Evolutionary conservation across 1,140 invertebrate genomes (phyloP), one percentile per base, ranked within the genome.

Genomic region (Sesamia nonagrioides): DNA sequence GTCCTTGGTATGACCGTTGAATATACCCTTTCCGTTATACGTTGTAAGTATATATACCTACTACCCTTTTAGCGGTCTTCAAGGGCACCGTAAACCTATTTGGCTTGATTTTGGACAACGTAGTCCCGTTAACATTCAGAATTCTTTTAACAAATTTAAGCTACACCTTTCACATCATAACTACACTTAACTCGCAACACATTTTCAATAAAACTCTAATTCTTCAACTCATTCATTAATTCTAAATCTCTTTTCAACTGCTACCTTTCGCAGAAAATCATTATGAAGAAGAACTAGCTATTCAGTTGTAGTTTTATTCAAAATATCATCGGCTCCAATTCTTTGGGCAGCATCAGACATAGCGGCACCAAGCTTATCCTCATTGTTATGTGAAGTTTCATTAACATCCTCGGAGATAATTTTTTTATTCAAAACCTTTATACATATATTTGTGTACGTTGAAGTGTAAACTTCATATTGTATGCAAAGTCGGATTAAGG

Each of bases 401-500:
- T 89, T 90, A 89, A 87, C 85, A 88, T 83, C 85, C 76, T 78
- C 73, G 56, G 73, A 11, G 40, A 75, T 79, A 50, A 77, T 76
- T 82, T 82, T 85, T 71, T 74, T 81, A 75, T 66, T 85, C 71
- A 40, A 60, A 74, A 54, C 58, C 73, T 80, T 83, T 78, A 69
- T 83, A 66, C 83, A 79, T 83, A 66, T 84, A 79, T 83, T 78
- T 82, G 78, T 79, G 61, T 84, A 71, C 79, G 75, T 76, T 85
- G 84, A 81, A 84, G 86, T 77, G 85, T 89, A 87, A 89, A 88
- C 80, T 84, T 79, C 61, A 60, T 72, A 87, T 89, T 91, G 88
- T 89, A 84, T 80, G 83, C 81, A 88, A 89, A 89, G 85, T 84
- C 81, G 89, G 90, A 91, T 91, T 89, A 89, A 77, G 76, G 78